Base-by-base conservation (phyloP, 92 coral and sea anemone genomes). In the Epizoanthus rinbou region DNA sequence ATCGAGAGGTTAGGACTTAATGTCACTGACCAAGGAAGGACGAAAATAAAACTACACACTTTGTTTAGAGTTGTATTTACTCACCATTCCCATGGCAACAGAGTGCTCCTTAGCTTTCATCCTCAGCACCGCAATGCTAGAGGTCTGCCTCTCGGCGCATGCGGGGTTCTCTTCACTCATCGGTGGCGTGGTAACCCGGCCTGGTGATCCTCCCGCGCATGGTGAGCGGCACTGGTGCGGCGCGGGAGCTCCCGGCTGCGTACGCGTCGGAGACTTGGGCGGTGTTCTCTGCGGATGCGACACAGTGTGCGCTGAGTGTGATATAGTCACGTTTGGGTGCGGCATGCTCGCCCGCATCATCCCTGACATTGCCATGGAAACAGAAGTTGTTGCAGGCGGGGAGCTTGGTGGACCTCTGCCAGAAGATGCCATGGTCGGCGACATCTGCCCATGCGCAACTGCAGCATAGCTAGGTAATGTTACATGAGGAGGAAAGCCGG, bases 101-200 rank as follows among this genome's bases (percentile, higher is more conserved):
- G 99, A 91, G 43, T 96, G 99, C 76, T 96, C 99, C 75, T 96
- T 96, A 11, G 99, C 99, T 71, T 96, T 96, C 87, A 96, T 85
- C 50, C 99, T 88, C 65, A 96, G 66, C 9, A 92, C 95, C 7
- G 95, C 95, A 53, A 96, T 94, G 53, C 99, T 95, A 11, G 99
- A 91, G 63, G 88, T 94, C 65, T 93, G 97, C 58, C 98, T 93
- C 74, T 87, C 95, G 5, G 90, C 91, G 62, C 94, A 87, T 45
- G 91, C 88, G 37, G 86, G 91, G 15, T 88, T 90, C 17, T 91
- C 93, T 10, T 95, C 98, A 7, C 89, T 82, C 65, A 86, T 83
- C 50, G 79, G 69, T 59, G 89, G 88, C 35, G 87, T 82, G 74
- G 91, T 87, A 83, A 91, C 89, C 81, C 95, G 91, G 28, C 91